Evolutionary conservation across 1,140 invertebrate species (phyloP).

Genomic region (Notospermus geniculatus): DNA sequence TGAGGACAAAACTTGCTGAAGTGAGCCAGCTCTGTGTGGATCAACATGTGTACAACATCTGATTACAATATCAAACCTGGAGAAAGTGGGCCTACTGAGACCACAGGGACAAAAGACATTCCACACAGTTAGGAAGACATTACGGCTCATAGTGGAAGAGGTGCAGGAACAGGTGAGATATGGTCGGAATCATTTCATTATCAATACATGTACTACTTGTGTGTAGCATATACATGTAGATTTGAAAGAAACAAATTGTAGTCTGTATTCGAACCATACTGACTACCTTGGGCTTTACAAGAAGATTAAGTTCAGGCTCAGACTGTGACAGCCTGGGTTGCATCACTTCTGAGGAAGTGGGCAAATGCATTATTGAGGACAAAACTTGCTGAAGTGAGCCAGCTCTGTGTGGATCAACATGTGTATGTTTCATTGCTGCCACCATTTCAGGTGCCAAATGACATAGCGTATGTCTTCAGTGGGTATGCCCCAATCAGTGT

Average conservation of each 20-base stretch:
- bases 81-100: conserved; percentile 80
- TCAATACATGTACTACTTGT: neutral
- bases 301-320: too few species aligned
- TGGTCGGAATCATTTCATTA: neutral
- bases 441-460: conserved; percentile 66
- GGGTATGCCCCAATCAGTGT: conserved; percentile 89
- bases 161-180: conserved; percentile 67
- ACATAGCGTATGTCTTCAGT: conserved; percentile 90
- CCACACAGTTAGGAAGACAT: conserved; percentile 52
- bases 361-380: neutral
- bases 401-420: conserved; percentile 79
- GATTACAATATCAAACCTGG: conserved; percentile 80
- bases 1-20: neutral
- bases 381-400: neutral
- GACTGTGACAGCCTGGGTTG: too few species aligned
- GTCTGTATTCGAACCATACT: too few species aligned
- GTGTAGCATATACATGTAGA: too few species aligned
- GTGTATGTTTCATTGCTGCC: too few species aligned
- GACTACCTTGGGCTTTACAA: too few species aligned
- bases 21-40: conserved; percentile 62
- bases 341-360: too few species aligned
- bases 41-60: conserved; percentile 87
- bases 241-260: too few species aligned
- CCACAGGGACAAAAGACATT: conserved; percentile 61
- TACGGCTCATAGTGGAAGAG: conserved; percentile 75